These are phyloP conservation scores for Tholera decimalis DNA, from an alignment of 2,888 invertebrate genomes.

Conservation along the genomic window DNA sequence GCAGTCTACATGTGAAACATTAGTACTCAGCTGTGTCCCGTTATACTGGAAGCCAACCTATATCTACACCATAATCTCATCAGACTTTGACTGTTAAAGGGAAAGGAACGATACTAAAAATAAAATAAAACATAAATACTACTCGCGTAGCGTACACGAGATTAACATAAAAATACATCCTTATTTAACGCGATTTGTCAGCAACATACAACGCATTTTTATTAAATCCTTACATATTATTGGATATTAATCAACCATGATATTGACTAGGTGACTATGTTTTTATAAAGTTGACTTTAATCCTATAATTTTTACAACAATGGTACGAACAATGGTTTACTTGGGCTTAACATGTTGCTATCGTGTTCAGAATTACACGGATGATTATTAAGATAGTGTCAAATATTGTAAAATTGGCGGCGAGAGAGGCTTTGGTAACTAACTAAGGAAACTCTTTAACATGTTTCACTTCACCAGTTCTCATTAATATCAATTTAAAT, in stretches of 20 bases:
- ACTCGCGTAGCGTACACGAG: no score
- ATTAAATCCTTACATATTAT: constrained; percentile 49
- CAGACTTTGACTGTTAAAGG: no score
- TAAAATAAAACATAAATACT: no score
- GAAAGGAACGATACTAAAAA: no score
- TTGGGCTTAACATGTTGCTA: constrained; percentile 8
- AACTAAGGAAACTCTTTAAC: background rate
- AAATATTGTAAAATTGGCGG: background rate
- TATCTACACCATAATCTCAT: no score
- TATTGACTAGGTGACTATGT: constrained; percentile 38
- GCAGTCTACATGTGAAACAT: no score
- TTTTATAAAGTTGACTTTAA: constrained; percentile 12
- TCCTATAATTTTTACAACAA: constrained; percentile 7
- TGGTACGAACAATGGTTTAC: background rate
- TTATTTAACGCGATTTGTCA: constrained; percentile 8
- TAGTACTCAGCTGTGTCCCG: no score
- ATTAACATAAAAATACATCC: constrained; percentile 7
- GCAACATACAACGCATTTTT: constrained; percentile 45
- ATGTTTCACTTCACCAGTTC: background rate
- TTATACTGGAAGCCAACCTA: no score
- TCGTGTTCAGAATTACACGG: constrained; percentile 7
- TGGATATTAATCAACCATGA: constrained; percentile 66
- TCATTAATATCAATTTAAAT: background rate
- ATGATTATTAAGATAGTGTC: constrained; percentile 5
- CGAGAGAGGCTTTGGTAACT: background rate